A percentile compares a stretch with the other conserved stretches of the same genome.
phyloP scores from a whole-genome alignment of 2,888 invertebrate species.

The Xanthostigma xanthostigma region DNA sequence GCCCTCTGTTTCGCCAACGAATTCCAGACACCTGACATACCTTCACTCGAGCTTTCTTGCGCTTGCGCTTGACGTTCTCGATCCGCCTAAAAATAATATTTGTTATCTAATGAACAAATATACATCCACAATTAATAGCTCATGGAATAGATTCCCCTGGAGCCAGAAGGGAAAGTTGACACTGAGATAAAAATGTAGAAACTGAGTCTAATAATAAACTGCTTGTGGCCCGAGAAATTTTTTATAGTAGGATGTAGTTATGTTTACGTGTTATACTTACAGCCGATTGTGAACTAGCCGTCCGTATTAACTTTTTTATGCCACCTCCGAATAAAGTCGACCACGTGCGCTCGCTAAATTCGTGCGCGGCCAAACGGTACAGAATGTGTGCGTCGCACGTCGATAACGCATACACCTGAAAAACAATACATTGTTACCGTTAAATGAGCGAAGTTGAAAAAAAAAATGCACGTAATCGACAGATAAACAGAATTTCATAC shows the following conservation, averaged over 20 bases:
- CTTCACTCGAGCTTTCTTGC: slow-evolving; percentile 5
- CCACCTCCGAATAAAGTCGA: slow-evolving; percentile 78
- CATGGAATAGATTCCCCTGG: too few relatives aligned
- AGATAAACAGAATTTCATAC: slow-evolving; percentile 17
- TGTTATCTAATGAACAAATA: too few relatives aligned
- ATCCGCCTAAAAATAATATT: neutral
- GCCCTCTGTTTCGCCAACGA: slow-evolving; percentile 77
- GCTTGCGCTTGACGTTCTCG: slow-evolving; percentile 12
- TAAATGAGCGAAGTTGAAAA: neutral
- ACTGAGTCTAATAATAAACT: too few relatives aligned
- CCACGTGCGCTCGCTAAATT: slow-evolving; percentile 66
- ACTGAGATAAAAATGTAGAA: too few relatives aligned
- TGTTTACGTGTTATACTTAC: neutral
- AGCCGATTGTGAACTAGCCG: slow-evolving; percentile 41
- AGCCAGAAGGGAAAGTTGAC: too few relatives aligned
- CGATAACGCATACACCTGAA: slow-evolving; percentile 64
- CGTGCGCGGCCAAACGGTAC: slow-evolving; percentile 72
- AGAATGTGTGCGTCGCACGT: slow-evolving; percentile 89
- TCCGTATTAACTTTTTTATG: slow-evolving; percentile 68
- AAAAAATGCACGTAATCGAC: neutral
- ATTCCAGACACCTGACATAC: slow-evolving; percentile 40
- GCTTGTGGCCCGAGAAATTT: too few relatives aligned
- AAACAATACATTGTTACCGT: neutral
- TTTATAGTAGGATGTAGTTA: too few relatives aligned
- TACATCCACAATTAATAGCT: too few relatives aligned